Conservation (phyloP, 2,888 invertebrate species). For the Oscheius myriophilus region DNA sequence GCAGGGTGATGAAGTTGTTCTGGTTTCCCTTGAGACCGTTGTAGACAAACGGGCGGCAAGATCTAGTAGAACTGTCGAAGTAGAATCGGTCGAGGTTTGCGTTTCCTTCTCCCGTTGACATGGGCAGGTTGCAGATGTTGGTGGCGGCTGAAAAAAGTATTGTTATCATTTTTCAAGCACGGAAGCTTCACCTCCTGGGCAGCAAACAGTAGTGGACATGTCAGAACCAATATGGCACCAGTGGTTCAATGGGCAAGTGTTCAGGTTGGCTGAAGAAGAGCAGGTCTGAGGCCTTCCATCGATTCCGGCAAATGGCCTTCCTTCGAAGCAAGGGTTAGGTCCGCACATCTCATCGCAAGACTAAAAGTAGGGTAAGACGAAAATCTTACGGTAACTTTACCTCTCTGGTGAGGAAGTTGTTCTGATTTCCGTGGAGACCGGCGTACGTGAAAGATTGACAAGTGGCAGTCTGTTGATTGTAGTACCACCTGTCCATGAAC, state of each 20-base stretch:
- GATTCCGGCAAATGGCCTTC: constrained; percentile 65
- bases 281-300: constrained; percentile 68
- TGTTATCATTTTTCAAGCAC: background rate
- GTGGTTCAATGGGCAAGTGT: constrained; percentile 65
- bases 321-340: constrained; percentile 64
- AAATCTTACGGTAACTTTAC: constrained; percentile 17
- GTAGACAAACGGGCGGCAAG: constrained; percentile 67
- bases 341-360: constrained; percentile 61
- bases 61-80: constrained; percentile 60
- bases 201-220: constrained; percentile 67
- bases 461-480: constrained; percentile 57
- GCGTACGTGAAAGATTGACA: constrained; percentile 67
- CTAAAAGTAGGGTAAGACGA: constrained; percentile 13
- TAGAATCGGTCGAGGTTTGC: constrained; percentile 67
- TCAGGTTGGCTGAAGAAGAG: constrained; percentile 63
- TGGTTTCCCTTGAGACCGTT: constrained; percentile 70
- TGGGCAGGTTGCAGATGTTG: constrained; percentile 67
- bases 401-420: constrained; percentile 66
- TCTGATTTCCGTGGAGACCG: constrained; percentile 67
- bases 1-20: constrained; percentile 68
- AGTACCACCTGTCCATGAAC: constrained; percentile 63
- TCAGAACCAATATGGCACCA: constrained; percentile 70
- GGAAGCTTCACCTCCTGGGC: constrained; percentile 58
- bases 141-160: constrained; percentile 52
- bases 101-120: constrained; percentile 68